Percentiles rank a stretch among this genome's conserved stretches.
These are phyloP conservation scores for Germaria angustata DNA, from an alignment of 2,888 invertebrate genomes.

Conservation along the genomic window DNA sequence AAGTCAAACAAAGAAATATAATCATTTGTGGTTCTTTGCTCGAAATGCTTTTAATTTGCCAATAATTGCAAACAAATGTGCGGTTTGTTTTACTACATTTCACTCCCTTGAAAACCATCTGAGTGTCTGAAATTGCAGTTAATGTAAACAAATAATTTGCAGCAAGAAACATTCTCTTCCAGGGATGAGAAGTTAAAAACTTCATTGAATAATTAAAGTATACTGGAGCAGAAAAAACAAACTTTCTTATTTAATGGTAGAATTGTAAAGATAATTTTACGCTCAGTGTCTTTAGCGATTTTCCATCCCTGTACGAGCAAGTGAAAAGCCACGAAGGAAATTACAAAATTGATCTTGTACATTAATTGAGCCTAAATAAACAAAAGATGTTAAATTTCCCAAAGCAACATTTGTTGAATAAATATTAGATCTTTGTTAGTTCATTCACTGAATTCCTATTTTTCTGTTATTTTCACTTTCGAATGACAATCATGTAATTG, in stretches of 20 bases:
- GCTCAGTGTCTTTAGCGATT: background rate
- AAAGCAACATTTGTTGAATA: conserved; percentile 45
- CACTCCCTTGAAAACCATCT: background rate
- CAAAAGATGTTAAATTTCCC: conserved; percentile 55
- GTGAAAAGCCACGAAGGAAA: background rate
- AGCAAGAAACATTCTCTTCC: background rate
- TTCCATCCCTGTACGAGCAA: conserved; percentile 2
- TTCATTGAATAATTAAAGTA: no score
- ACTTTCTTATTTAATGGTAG: no score
- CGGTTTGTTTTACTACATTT: conserved; percentile 26
- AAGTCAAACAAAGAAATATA: conserved; percentile 25
- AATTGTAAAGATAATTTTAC: no score
- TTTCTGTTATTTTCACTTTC: conserved; percentile 41
- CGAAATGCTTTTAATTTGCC: conserved; percentile 55
- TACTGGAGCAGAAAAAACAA: no score
- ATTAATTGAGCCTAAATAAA: conserved; percentile 33
- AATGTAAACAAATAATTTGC: conserved; percentile 30
- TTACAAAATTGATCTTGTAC: conserved; percentile 16
- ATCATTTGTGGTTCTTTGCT: conserved; percentile 41
- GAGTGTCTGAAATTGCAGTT: conserved; percentile 26
- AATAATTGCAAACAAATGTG: conserved; percentile 52
- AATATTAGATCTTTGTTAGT: conserved; percentile 27
- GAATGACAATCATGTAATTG: conserved; percentile 44
- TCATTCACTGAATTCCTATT: conserved; percentile 1
- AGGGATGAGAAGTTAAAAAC: background rate